Evolutionary conservation across 2,888 invertebrate species (phyloP).

Genomic region (Lysandra coridon): DNA sequence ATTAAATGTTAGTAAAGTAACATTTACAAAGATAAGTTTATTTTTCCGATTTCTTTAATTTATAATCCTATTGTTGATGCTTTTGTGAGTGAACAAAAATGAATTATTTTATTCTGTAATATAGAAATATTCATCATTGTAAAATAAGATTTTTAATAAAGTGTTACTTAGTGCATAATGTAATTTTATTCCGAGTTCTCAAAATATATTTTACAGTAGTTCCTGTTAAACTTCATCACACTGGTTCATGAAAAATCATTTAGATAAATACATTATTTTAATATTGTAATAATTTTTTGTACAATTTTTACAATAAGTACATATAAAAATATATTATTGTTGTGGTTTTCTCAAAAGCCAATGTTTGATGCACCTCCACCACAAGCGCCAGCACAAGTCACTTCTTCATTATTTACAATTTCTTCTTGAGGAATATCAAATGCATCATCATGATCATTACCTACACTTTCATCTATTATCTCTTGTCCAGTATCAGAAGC

Average conservation of each 20-base stretch:
- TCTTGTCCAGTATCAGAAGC: slow-evolving; percentile 31
- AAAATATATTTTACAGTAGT: too few relatives aligned
- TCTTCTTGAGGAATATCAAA: slow-evolving; percentile 40
- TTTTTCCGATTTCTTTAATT: neutral
- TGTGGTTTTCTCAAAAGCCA: slow-evolving; percentile 52
- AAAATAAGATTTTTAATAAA: slow-evolving; percentile 8
- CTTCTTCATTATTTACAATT: slow-evolving; percentile 51
- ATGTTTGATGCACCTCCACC: slow-evolving; percentile 60
- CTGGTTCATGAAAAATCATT: neutral
- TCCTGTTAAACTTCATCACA: too few relatives aligned
- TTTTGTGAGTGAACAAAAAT: neutral
- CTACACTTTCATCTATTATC: slow-evolving; percentile 30
- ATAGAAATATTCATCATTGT: neutral
- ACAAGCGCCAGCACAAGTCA: slow-evolving; percentile 62
- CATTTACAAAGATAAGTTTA: neutral
- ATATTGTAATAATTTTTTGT: neutral
- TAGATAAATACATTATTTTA: neutral
- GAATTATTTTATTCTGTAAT: neutral
- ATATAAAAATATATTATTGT: too few relatives aligned
- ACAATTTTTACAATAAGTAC: neutral
- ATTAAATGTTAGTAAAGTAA: neutral
- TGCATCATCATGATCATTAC: slow-evolving; percentile 37
- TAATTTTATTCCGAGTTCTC: neutral
- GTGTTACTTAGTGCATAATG: neutral
- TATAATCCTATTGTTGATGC: neutral